These are phyloP conservation scores for Melanitta fusca DNA, from an alignment of 2,797 vertebrate genomes.

Conservation along the genomic window DNA sequence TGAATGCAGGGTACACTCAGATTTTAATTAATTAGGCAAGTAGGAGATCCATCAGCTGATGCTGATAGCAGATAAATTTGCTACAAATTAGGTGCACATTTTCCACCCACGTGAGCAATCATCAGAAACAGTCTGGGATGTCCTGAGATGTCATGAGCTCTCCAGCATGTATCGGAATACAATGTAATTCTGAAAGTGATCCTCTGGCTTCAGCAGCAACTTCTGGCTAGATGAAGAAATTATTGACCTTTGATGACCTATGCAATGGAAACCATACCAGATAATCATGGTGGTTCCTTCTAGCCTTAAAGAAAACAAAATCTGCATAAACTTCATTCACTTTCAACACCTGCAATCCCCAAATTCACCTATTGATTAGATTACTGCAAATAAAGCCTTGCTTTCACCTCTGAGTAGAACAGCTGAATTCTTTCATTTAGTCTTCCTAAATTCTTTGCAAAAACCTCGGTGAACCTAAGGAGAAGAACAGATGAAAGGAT, in stretches of 20 bases:
- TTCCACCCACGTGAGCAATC: neutral
- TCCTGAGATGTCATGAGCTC: neutral
- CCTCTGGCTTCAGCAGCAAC: neutral
- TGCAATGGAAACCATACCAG: neutral
- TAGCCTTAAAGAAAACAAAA: neutral
- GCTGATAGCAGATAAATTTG: neutral
- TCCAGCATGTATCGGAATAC: neutral
- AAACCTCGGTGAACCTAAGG: neutral
- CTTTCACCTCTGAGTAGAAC: neutral
- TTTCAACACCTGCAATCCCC: neutral
- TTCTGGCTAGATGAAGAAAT: neutral
- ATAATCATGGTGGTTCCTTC: neutral
- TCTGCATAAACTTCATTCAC: neutral
- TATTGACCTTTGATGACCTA: neutral
- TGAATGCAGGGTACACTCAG: neutral
- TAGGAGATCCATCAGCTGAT: neutral
- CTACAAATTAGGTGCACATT: neutral
- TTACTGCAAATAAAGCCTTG: neutral
- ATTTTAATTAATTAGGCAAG: neutral
- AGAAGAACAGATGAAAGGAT: neutral
- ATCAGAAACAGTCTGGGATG: neutral
- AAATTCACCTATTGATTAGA: neutral
- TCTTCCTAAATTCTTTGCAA: neutral
- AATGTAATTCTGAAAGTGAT: neutral
- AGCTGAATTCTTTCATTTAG: neutral